A percentile compares a stretch with the other conserved stretches of the same genome.
phyloP scores from a whole-genome alignment of 2,113 vertebrate genomes.

The Vulpes lagopus region DNA sequence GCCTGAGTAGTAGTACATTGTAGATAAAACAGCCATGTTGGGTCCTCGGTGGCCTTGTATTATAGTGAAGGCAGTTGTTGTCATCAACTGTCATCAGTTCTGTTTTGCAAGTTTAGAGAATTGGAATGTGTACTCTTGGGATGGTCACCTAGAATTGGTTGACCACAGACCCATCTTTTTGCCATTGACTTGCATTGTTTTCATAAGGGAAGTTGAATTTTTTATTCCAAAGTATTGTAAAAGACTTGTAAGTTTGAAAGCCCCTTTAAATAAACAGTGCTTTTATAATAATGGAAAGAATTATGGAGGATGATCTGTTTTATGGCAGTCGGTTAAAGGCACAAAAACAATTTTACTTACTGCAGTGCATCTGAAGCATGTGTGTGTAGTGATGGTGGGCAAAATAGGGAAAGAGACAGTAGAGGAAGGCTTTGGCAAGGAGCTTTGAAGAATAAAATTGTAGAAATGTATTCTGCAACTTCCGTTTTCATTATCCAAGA shows the following conservation, averaged over 20 bases:
- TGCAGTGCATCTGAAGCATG: background rate
- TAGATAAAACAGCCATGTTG: background rate
- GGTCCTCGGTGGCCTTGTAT: background rate
- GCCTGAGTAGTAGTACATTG: too few species aligned
- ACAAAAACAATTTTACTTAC: background rate
- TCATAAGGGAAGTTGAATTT: background rate
- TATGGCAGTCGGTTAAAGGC: background rate
- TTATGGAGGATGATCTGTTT: background rate
- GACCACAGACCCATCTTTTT: background rate
- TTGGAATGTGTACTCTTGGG: background rate
- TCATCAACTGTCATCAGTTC: background rate
- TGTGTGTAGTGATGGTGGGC: fast-evolving
- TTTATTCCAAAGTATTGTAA: background rate
- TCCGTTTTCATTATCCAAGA: background rate
- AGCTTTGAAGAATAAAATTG: background rate
- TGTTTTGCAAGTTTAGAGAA: background rate
- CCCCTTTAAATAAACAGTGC: background rate
- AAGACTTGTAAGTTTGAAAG: background rate
- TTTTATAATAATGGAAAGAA: background rate
- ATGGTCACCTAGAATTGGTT: too few species aligned
- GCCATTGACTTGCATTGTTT: background rate
- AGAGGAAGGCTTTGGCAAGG: background rate
- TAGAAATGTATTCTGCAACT: background rate
- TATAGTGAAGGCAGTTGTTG: background rate
- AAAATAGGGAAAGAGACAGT: too few species aligned